Base-by-base conservation (phyloP, 2,888 invertebrate genomes). In the Candidula unifasciata region DNA sequence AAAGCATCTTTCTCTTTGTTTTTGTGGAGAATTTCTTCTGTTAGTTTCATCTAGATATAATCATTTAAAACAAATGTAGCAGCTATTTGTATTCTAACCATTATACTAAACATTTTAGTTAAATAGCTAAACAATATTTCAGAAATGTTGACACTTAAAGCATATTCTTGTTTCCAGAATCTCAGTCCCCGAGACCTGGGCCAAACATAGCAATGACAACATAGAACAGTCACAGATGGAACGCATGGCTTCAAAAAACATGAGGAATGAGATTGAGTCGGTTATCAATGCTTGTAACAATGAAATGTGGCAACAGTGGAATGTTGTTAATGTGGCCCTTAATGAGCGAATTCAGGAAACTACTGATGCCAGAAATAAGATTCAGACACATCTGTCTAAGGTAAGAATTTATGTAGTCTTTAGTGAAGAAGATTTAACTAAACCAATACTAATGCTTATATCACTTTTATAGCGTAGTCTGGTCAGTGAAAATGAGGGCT, bases 221-320 rank as follows among this genome's bases (percentile, higher is more conserved):
- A 93, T 94, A 87, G 93, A 93, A 90, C 89, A 93, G 52, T 94
- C 94, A 33, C 93, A 93, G 90, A 90, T 91, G 52, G 94, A 94
- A 89, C 89, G 94, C 6, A 92, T 92, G 60, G 93, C 92, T 79
- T 93, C 94, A 80, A 92, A 92, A 84, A 91, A 93, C 85, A 91
- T 92, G 89, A 89, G 93, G 64, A 91, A 91, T 82, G 92, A 92
- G 86, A 91, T 92, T 76, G 93, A 93, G 83, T 90, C 90, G 60
- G 89, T 92, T 35, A 90, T 94, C 74, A 93, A 93, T 89, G 89
- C 92, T 69, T 93, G 93, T 86, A 91, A 93, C 86, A 93, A 93
- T 84, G 93, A 93, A 84, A 93, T 94, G 93, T 93, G 93, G 91
- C 92, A 93, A 80, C 92, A 93, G 87, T 94, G 93, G 93, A 93